Evolutionary conservation across 2,797 vertebrate species (phyloP).

Genomic region (Lutjanus argentimaculatus): DNA sequence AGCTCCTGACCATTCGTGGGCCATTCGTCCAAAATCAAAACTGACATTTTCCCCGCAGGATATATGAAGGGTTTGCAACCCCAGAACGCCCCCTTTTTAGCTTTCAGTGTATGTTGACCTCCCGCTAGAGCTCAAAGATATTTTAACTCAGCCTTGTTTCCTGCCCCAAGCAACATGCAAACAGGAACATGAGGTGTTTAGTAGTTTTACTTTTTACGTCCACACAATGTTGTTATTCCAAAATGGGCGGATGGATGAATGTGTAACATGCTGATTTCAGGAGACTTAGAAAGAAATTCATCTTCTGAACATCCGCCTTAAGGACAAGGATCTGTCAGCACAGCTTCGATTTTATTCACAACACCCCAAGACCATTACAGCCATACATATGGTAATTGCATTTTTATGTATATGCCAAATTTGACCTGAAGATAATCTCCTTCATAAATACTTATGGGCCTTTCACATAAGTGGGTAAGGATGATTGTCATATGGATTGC

Average conservation of each 20-base stretch:
- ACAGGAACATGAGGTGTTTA: background rate
- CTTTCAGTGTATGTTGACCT: background rate
- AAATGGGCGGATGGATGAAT: background rate
- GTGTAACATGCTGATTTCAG: background rate
- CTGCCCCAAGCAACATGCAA: background rate
- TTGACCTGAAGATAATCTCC: conserved; percentile 31
- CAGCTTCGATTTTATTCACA: conserved; percentile 9
- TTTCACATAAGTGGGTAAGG: conserved; percentile 4
- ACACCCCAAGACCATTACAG: conserved; percentile 6
- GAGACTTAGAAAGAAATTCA: background rate
- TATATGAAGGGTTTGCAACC: background rate
- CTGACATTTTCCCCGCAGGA: background rate
- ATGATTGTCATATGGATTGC: conserved; percentile 21
- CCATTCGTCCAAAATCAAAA: background rate
- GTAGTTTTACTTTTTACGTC: background rate
- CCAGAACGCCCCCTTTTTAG: background rate
- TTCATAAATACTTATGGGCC: conserved; percentile 10
- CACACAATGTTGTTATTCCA: background rate
- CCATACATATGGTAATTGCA: conserved; percentile 31
- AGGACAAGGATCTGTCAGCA: background rate
- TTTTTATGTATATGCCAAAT: conserved; percentile 26
- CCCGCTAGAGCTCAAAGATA: background rate
- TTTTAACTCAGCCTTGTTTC: background rate
- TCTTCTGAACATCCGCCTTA: background rate
- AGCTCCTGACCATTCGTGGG: background rate